These are phyloP conservation scores for Lordiphosa collinella DNA, from an alignment of 1,140 invertebrate species.

Conservation along the genomic window DNA sequence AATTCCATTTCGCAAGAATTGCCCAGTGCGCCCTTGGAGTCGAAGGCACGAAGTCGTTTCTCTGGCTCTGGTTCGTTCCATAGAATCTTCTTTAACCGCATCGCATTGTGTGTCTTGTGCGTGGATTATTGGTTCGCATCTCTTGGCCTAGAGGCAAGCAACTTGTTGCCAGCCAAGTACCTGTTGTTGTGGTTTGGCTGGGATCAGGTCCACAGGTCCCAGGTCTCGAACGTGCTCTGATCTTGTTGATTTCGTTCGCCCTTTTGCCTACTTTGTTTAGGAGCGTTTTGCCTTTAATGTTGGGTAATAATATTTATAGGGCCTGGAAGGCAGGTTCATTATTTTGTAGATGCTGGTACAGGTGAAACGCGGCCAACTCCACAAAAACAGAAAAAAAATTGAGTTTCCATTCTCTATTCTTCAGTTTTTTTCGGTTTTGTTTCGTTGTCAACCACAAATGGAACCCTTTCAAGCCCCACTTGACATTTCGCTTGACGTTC, in stretches of 20 bases:
- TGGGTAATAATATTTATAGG: conserved; percentile 65
- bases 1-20: conserved; percentile 79
- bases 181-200: conserved; percentile 64
- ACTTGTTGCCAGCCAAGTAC: conserved; percentile 47
- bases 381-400: conserved; percentile 34
- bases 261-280: conserved; percentile 63
- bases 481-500: conserved; percentile 64
- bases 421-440: conserved; percentile 14
- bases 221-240: conserved; percentile 44
- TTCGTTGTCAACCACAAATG: conserved; percentile 23
- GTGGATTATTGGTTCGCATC: conserved; percentile 76
- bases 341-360: conserved; percentile 66
- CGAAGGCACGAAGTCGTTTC: conserved; percentile 51
- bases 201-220: conserved; percentile 36
- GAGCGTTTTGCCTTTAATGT: conserved; percentile 66
- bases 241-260: conserved; percentile 48
- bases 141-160: conserved; percentile 63
- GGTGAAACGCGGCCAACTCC: conserved; percentile 40
- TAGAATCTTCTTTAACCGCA: conserved; percentile 46
- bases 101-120: conserved; percentile 44
- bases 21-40: conserved; percentile 73
- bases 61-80: conserved; percentile 44
- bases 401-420: conserved; percentile 27
- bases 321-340: conserved; percentile 62
- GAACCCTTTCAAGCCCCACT: conserved; percentile 46